Evolutionary conservation across 2,888 invertebrate species (phyloP).

Genomic region (Drosophila parthenogenetica): DNA sequence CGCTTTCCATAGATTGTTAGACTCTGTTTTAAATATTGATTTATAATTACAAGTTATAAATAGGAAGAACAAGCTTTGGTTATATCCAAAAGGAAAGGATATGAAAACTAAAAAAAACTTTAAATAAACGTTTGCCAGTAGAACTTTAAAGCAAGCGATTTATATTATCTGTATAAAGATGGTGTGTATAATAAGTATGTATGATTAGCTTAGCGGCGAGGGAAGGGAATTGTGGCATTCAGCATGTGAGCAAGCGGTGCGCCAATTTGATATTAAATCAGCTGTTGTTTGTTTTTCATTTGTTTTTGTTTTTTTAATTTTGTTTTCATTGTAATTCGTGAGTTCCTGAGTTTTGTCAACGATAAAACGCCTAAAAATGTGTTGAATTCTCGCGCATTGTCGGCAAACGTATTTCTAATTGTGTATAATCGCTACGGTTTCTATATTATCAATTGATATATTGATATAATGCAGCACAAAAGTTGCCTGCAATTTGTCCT

Average conservation of each 20-base stretch:
- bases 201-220: slow-evolving; percentile 34
- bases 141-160: slow-evolving; percentile 31
- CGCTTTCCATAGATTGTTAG: slow-evolving; percentile 6
- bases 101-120: slow-evolving; percentile 17
- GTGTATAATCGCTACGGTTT: slow-evolving; percentile 38
- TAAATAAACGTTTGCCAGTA: slow-evolving; percentile 12
- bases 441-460: slow-evolving; percentile 38
- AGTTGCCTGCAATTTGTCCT: slow-evolving; percentile 31
- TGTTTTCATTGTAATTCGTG: slow-evolving; percentile 54
- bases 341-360: slow-evolving; percentile 67
- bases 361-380: slow-evolving; percentile 57
- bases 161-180: slow-evolving; percentile 8
- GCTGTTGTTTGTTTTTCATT: slow-evolving; percentile 7
- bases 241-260: slow-evolving; percentile 58
- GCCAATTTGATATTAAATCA: slow-evolving; percentile 38
- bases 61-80: slow-evolving; percentile 77
- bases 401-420: slow-evolving; percentile 39
- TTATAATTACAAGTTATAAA: slow-evolving; percentile 53
- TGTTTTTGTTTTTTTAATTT: slow-evolving; percentile 30
- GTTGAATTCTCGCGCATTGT: slow-evolving; percentile 25
- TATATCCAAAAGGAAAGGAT: slow-evolving; percentile 38
- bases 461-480: slow-evolving; percentile 52
- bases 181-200: slow-evolving; percentile 17
- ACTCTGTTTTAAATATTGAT: slow-evolving; percentile 8
- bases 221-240: slow-evolving; percentile 38